Conservation (phyloP, 2,888 invertebrate species). For the Drosophila monieri region DNA sequence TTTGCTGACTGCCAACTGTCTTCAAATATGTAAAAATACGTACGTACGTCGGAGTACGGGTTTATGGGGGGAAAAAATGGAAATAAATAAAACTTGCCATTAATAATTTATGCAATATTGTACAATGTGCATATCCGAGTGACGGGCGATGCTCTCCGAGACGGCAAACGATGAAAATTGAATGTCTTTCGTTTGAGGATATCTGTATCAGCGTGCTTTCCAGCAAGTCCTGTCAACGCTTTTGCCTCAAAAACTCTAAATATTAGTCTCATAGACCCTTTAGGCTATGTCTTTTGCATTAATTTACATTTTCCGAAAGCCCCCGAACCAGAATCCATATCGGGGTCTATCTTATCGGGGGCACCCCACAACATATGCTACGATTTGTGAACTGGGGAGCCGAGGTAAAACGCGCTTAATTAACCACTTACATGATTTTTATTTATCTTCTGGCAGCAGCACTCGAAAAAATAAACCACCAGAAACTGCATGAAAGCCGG, state of each 20-base stretch:
- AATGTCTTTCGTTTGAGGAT: slow-evolving; percentile 31
- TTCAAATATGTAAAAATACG: slow-evolving; percentile 73
- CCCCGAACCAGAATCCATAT: slow-evolving; percentile 9
- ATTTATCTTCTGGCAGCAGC: slow-evolving; percentile 56
- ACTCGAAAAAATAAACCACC: slow-evolving; percentile 13
- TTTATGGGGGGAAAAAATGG: slow-evolving; percentile 22
- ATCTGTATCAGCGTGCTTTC: neutral
- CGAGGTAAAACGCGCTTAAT: slow-evolving; percentile 63
- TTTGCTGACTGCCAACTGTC: slow-evolving; percentile 74
- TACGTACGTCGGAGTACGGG: neutral
- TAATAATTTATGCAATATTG: slow-evolving; percentile 76
- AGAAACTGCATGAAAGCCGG: slow-evolving; percentile 52
- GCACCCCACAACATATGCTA: slow-evolving; percentile 71
- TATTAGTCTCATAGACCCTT: neutral
- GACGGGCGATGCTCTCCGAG: slow-evolving; percentile 44
- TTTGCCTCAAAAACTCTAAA: neutral
- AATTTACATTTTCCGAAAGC: slow-evolving; percentile 43
- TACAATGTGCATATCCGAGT: slow-evolving; percentile 61
- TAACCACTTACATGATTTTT: slow-evolving; percentile 78
- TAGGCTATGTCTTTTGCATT: neutral
- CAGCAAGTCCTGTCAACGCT: no score
- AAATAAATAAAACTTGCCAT: slow-evolving; percentile 73
- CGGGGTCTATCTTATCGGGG: slow-evolving; percentile 60
- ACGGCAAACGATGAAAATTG: slow-evolving; percentile 68
- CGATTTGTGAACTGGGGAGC: slow-evolving; percentile 54